Percentiles rank a stretch among this genome's conserved stretches.
Evolutionary conservation across 1,140 invertebrate genomes (phyloP).

Genomic region (Oryctes rhinoceros): DNA sequence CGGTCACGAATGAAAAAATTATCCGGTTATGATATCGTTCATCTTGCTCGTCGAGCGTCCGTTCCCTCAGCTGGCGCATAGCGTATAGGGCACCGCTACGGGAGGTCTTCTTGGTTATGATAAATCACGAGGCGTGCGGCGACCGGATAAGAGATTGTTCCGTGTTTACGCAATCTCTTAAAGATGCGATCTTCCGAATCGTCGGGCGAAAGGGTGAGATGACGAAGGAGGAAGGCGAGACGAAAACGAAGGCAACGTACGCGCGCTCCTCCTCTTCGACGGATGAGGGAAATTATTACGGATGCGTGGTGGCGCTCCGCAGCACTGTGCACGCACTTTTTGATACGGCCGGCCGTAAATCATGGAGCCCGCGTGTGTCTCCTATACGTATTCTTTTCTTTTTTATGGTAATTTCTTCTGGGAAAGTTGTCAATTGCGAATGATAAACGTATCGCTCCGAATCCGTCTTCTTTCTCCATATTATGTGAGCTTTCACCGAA

Average conservation of each 20-base stretch:
- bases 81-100: not conserved
- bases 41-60: slow-evolving; percentile 2
- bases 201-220: not conserved
- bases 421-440: slow-evolving; percentile 13
- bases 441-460: not conserved
- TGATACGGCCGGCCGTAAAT: slow-evolving; percentile 13
- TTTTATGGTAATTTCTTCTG: slow-evolving; percentile 24
- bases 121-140: slow-evolving; percentile 32
- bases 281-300: slow-evolving; percentile 9
- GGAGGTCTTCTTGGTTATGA: slow-evolving; percentile 14
- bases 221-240: not conserved
- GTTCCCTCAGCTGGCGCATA: not conserved
- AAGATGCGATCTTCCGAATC: slow-evolving; percentile 26
- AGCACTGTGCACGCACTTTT: slow-evolving; percentile 18
- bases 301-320: not conserved
- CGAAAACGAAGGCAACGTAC: not conserved
- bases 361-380: not conserved
- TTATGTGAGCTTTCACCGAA: not conserved
- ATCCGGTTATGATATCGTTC: slow-evolving; percentile 37
- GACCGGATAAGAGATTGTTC: slow-evolving; percentile 32
- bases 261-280: not conserved
- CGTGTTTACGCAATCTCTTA: slow-evolving; percentile 37
- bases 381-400: slow-evolving; percentile 6
- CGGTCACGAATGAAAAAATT: slow-evolving; percentile 37
- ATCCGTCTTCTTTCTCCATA: not conserved